phyloP scores from a whole-genome alignment of 2,797 vertebrate genomes.

The Phrynocephalus vlangalii region DNA sequence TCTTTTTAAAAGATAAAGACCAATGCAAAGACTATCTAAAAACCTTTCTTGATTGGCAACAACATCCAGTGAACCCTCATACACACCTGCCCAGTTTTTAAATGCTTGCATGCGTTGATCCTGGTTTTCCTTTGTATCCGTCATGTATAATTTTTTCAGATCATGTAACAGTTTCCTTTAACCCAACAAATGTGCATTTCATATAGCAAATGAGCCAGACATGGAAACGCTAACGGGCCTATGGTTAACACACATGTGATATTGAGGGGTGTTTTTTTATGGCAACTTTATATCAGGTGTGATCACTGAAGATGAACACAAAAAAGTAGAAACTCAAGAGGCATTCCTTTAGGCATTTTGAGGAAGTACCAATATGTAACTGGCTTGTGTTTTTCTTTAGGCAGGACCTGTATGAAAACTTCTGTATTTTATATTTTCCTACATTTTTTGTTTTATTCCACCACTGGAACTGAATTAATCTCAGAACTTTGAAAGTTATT shows the following conservation, averaged over 20 bases:
- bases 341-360: neutral
- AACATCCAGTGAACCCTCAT: neutral
- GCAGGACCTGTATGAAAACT: too few relatives aligned
- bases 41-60: neutral
- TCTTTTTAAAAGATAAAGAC: neutral
- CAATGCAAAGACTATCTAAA: neutral
- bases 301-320: neutral
- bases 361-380: neutral
- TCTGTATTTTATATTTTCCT: neutral
- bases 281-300: too few relatives aligned
- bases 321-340: neutral
- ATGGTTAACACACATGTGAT: neutral
- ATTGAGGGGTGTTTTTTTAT: neutral
- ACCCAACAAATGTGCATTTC: neutral
- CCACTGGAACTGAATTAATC: too few relatives aligned
- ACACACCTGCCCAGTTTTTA: neutral
- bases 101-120: neutral
- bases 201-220: neutral
- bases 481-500: too few relatives aligned
- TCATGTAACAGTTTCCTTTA: neutral
- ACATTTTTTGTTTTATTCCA: neutral
- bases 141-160: neutral
- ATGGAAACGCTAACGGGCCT: neutral
- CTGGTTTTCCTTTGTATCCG: neutral
- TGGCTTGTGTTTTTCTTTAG: too few relatives aligned